phyloP scores from a whole-genome alignment of 2,113 vertebrate species.

The Pogonocichla stellata region DNA sequence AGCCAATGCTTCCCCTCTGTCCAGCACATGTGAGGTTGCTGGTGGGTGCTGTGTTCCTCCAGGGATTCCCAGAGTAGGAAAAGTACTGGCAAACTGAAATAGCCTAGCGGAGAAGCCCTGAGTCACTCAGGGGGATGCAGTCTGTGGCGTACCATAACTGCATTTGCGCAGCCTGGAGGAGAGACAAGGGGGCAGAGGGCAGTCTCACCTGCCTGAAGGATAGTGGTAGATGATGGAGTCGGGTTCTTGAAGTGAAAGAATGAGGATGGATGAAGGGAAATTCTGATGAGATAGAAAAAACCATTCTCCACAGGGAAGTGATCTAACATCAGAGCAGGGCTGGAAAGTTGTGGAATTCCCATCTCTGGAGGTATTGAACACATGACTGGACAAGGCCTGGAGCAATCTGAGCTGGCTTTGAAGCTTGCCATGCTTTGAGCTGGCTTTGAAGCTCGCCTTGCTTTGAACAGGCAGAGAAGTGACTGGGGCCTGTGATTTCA shows the following conservation, averaged over 20 bases:
- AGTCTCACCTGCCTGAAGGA: not conserved
- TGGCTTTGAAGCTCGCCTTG: not conserved
- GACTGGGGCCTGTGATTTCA: not conserved
- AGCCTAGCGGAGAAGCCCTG: not conserved
- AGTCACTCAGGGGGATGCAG: not conserved
- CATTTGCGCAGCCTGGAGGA: not conserved
- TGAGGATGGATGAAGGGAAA: not conserved
- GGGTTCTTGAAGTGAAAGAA: not conserved
- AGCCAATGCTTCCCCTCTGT: not conserved
- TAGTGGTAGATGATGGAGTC: not conserved
- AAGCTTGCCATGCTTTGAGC: not conserved
- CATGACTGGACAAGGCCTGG: not conserved
- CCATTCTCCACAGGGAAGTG: not conserved
- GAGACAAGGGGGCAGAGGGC: accelerated
- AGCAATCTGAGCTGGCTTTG: not conserved
- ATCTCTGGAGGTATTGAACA: not conserved
- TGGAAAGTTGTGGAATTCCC: not conserved
- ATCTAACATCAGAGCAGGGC: not conserved
- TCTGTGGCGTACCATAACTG: accelerated
- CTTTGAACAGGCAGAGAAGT: slow-evolving; percentile 4
- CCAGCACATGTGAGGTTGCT: not conserved
- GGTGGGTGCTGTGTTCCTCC: not conserved
- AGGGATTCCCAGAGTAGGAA: not conserved
- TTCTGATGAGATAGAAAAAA: not conserved
- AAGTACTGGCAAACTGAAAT: not conserved